Evolutionary conservation across 2,888 invertebrate genomes (phyloP).

Genomic region (Mesoligia furuncula): DNA sequence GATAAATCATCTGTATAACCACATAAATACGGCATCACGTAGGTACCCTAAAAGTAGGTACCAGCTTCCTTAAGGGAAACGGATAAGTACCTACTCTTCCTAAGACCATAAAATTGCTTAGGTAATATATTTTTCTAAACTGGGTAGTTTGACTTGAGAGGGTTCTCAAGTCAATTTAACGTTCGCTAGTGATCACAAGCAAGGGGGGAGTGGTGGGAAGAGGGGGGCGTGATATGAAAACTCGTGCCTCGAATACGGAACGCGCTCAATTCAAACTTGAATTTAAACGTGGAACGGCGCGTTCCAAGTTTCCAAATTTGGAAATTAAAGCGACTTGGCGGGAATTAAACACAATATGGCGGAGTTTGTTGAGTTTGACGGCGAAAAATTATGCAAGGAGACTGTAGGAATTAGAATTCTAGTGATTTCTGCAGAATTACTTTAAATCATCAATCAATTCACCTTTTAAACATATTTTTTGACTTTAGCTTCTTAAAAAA

Average conservation of each 20-base stretch:
- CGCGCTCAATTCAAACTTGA: constrained; percentile 88
- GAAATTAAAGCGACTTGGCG: constrained; percentile 87
- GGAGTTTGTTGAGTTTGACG: constrained; percentile 63
- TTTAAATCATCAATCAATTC: not conserved
- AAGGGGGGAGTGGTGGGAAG: constrained; percentile 58
- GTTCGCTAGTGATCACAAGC: constrained; percentile 62
- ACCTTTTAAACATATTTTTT: not conserved
- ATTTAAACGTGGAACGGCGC: constrained; percentile 85
- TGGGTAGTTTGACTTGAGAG: no score
- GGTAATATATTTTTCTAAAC: constrained; percentile 56
- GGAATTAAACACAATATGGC: constrained; percentile 87
- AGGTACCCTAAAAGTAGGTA: not conserved
- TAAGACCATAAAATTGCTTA: not conserved
- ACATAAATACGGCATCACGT: not conserved
- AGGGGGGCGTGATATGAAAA: constrained; percentile 83
- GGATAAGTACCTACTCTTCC: not conserved
- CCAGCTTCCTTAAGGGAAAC: not conserved
- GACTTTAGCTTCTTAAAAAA: not conserved
- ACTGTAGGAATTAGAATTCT: constrained; percentile 12
- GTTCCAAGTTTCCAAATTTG: constrained; percentile 88
- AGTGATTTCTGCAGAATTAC: not conserved
- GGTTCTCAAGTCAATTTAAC: constrained; percentile 75
- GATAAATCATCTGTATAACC: not conserved
- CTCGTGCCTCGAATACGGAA: constrained; percentile 87
- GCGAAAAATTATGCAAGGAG: constrained; percentile 55